Percentiles rank a stretch among this genome's conserved stretches.
Evolutionary conservation across 1,140 invertebrate species (phyloP).

Genomic region (Drosophila pruinosa): DNA sequence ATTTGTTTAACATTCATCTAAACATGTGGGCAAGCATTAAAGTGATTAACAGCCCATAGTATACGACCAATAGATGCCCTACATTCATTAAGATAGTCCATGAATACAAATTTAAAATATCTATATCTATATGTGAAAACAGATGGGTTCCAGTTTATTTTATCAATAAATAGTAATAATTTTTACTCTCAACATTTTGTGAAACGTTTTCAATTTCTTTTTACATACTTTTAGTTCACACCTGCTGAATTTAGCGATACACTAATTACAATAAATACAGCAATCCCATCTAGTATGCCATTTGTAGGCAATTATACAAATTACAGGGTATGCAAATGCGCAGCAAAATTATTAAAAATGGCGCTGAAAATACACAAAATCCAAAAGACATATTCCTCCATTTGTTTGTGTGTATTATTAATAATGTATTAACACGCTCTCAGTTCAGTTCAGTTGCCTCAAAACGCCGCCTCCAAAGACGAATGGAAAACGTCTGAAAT

Average conservation of each 20-base stretch:
- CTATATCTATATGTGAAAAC: too few relatives aligned
- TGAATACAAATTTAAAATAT: too few relatives aligned
- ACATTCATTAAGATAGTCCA: not conserved
- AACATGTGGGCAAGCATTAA: slow-evolving; percentile 35
- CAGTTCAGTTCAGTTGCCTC: not conserved
- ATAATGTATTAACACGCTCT: slow-evolving; percentile 73
- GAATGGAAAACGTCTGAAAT: slow-evolving; percentile 30
- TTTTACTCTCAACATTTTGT: too few relatives aligned
- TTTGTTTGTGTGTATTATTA: slow-evolving; percentile 60
- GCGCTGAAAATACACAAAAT: slow-evolving; percentile 25
- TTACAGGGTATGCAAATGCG: slow-evolving; percentile 15
- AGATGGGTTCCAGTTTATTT: too few relatives aligned
- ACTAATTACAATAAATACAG: not conserved
- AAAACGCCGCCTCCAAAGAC: slow-evolving; percentile 5
- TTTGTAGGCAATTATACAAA: not conserved
- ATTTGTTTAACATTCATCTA: slow-evolving; percentile 26
- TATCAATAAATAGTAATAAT: too few relatives aligned
- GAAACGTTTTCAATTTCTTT: not conserved
- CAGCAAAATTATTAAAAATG: slow-evolving; percentile 18
- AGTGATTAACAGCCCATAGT: not conserved
- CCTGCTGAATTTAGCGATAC: not conserved
- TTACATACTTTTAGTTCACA: not conserved
- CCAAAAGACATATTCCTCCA: slow-evolving; percentile 37
- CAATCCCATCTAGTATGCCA: not conserved
- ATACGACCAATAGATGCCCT: not conserved